These are phyloP conservation scores for Synanthedon formicaeformis DNA, from an alignment of 2,888 invertebrate genomes.

Conservation along the genomic window DNA sequence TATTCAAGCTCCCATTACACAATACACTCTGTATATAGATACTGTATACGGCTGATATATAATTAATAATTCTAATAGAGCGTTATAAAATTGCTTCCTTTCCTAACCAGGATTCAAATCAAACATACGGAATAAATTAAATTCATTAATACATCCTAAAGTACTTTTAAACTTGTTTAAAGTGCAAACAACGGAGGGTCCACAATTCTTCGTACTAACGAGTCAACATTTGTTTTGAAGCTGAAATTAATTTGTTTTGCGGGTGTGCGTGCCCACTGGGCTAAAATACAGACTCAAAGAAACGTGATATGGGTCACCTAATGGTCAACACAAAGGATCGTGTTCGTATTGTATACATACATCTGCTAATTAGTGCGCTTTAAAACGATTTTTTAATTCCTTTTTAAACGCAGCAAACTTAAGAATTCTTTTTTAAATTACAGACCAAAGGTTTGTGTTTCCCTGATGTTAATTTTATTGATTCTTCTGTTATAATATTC, in stretches of 20 bases:
- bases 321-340: slow-evolving; percentile 42
- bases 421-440: too few species aligned
- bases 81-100: too few species aligned
- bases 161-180: slow-evolving; percentile 14
- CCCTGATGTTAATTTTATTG: too few species aligned
- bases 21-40: too few species aligned
- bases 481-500: too few species aligned
- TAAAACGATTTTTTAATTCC: slow-evolving; percentile 9
- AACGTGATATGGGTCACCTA: slow-evolving; percentile 56
- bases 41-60: too few species aligned
- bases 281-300: slow-evolving; percentile 40
- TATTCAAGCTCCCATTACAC: too few species aligned
- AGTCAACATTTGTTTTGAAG: slow-evolving; percentile 45
- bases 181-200: slow-evolving; percentile 15
- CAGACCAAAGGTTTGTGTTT: too few species aligned
- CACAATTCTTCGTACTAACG: slow-evolving; percentile 36
- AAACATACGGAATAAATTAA: not conserved
- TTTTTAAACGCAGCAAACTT: too few species aligned
- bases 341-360: slow-evolving; percentile 31
- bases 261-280: slow-evolving; percentile 26
- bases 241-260: slow-evolving; percentile 50
- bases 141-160: not conserved
- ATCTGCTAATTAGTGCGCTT: slow-evolving; percentile 31
- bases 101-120: too few species aligned
- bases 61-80: too few species aligned